Evolutionary conservation across 2,113 vertebrate species (phyloP), one percentile per base, ranked within the genome.

Genomic region (Erpornis zantholeuca): DNA sequence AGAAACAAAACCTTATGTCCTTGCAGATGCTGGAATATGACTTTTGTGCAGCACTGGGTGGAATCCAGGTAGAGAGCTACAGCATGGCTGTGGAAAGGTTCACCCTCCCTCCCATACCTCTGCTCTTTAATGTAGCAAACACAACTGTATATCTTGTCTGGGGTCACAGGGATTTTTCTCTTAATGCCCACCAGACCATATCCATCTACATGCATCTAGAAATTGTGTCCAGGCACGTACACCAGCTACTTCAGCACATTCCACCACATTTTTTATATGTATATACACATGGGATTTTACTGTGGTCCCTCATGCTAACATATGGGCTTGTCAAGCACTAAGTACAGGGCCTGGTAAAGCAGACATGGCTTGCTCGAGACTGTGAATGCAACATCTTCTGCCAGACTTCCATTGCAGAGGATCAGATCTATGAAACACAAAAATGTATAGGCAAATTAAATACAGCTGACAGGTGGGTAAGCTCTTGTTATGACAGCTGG

Each of bases 31-130:
- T 68, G 29, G 27, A 88, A 60, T 4, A 4, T 0, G 0, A 33
- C 3, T 35, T 59, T 18, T 27, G 27, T 70, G 45, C 33, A 65
- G 16, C 45, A 22, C 15, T 3, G 2, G 18, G 36, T 45, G 22
- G 22, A 75, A 61, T 9, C 33, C 17, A 50, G 22, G 9, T 10
- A 31, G 28, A 54, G 21, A 77, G 42, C 29, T 38, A 23, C 2
- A 16, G 8, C 0, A 0, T 3, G 9, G 13, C 18, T 29, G 14
- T 44, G 42, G 36, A 18, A 29, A 59, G 10, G 21, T 29, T 86
- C 42, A 38, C 4, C 10, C 6, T 64, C 23, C 5, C 7, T 17
- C 4, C 25, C 29, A 3, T 2, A 16, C 3, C 21, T 31, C 40
- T 60, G 22, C 35, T 85, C 7, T 65, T 68, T 49, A 52, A 28